Base-by-base conservation (phyloP, 2,797 vertebrate species). In the Discoglossus pictus region DNA sequence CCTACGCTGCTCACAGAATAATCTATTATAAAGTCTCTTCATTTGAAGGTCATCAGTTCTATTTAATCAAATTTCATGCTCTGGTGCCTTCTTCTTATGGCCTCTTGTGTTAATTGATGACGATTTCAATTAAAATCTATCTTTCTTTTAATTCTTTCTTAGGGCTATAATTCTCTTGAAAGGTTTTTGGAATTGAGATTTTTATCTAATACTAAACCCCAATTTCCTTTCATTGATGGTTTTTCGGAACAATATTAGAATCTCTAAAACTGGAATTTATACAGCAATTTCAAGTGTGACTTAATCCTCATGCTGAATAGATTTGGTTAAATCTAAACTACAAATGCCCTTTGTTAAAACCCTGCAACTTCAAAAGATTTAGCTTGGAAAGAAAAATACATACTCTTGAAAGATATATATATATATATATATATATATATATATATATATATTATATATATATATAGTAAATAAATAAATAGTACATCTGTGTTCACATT, bases 61-160 rank as follows among this genome's bases (percentile, higher is more conserved):
- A 65, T 82, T 87, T 87, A 88, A 91, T 90, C 85, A 87, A 73
- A 88, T 91, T 85, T 89, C 76, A 88, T 79, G 82, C 88, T 87
- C 83, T 75, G 63, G 68, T 87, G 81, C 80, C 52, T 86, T 65
- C 68, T 76, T 84, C 76, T 83, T 83, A 83, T 81, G 80, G 81
- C 74, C 78, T 88, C 74, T 82, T 79, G 23, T 81, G 80, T 80
- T 91, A 91, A 89, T 88, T 89, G 88, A 88, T 86, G 84, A 86
- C 79, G 78, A 86, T 88, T 90, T 88, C 86, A 89, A 87, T 89
- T 90, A 88, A 86, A 83, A 77, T 78, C 75, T 53, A 83, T 89
- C 86, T 88, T 88, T 83, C 80, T 86, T 87, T 87, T 80, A 86
- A 81, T 87, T 85, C 80, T 83, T 86, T 89, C 83, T 86, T 85